Percentiles rank a stretch among this genome's conserved stretches.
These are phyloP conservation scores for Aspidiotus destructor DNA, from an alignment of 2,888 invertebrate species.

Conservation along the genomic window DNA sequence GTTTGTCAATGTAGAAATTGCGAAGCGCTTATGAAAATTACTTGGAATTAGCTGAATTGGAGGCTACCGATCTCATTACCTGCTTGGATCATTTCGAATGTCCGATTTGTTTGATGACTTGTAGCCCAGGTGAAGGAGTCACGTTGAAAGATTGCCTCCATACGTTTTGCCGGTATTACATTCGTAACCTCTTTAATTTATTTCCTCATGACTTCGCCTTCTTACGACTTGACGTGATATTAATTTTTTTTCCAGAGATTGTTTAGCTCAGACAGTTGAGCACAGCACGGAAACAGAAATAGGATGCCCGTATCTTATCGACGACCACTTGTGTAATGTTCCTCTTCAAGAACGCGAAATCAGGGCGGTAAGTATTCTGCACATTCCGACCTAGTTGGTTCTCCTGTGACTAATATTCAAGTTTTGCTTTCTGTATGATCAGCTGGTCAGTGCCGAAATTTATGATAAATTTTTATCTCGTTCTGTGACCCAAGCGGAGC, in stretches of 20 bases:
- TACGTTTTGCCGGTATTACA: slow-evolving; percentile 60
- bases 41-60: slow-evolving; percentile 57
- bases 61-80: slow-evolving; percentile 60
- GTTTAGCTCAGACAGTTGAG: slow-evolving; percentile 60
- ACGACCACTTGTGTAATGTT: slow-evolving; percentile 65
- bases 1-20: background rate
- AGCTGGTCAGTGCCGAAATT: slow-evolving; percentile 58
- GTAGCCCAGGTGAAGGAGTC: slow-evolving; percentile 54
- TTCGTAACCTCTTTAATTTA: background rate
- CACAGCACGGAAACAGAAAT: slow-evolving; percentile 69
- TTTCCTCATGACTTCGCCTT: background rate
- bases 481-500: slow-evolving; percentile 71
- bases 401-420: background rate
- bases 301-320: slow-evolving; percentile 64
- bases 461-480: slow-evolving; percentile 72
- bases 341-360: slow-evolving; percentile 75
- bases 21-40: slow-evolving; percentile 43
- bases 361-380: slow-evolving; percentile 52
- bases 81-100: slow-evolving; percentile 69
- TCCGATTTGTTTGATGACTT: slow-evolving; percentile 52
- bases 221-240: background rate
- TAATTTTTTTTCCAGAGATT: slow-evolving; percentile 44
- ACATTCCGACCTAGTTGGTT: no score
- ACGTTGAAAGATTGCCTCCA: slow-evolving; percentile 77
- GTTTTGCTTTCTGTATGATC: slow-evolving; percentile 33